Evolutionary conservation across 2,888 invertebrate species (phyloP).

Genomic region (Oscheius sp.): DNA sequence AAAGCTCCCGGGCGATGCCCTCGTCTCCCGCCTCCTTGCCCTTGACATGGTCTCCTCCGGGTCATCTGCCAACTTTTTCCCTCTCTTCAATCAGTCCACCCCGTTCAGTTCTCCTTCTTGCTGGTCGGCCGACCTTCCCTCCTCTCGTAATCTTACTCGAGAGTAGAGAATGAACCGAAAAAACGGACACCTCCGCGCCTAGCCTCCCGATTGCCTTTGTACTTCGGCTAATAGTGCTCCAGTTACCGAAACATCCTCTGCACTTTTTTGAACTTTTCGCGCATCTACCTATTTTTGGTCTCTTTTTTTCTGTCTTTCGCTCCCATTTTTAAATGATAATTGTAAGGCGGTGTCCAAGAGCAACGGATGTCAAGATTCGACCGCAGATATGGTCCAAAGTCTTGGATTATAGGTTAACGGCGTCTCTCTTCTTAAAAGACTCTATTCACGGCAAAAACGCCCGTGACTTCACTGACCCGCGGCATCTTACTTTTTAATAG

Average conservation of each 20-base stretch:
- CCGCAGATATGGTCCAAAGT: not conserved
- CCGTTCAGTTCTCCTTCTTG: not conserved
- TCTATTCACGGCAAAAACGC: conserved; percentile 8
- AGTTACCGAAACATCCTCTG: conserved; percentile 7
- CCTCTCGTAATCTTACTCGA: conserved; percentile 15
- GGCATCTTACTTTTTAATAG: conserved; percentile 6
- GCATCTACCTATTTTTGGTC: not conserved
- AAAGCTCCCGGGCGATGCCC: not conserved
- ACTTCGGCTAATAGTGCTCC: conserved; percentile 21
- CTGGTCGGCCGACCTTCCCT: not conserved
- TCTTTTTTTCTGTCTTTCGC: not conserved
- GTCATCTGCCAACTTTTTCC: not conserved
- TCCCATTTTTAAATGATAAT: not conserved
- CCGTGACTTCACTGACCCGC: conserved; percentile 5
- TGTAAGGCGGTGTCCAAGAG: not conserved
- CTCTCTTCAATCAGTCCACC: conserved; percentile 1
- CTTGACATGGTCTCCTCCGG: not conserved
- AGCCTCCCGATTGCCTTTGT: conserved; percentile 21
- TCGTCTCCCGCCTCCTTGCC: not conserved
- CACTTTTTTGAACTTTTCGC: conserved; percentile 3
- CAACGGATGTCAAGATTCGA: conserved; percentile 5
- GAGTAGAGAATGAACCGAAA: conserved; percentile 7
- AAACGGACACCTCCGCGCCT: conserved; percentile 11
- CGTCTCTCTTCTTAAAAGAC: conserved; percentile 18
- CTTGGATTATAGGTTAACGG: conserved; percentile 27